A percentile compares a stretch with the other conserved stretches of the same genome.
These are phyloP conservation scores for Heteropelma amictum DNA, from an alignment of 2,888 invertebrate genomes.

Conservation along the genomic window DNA sequence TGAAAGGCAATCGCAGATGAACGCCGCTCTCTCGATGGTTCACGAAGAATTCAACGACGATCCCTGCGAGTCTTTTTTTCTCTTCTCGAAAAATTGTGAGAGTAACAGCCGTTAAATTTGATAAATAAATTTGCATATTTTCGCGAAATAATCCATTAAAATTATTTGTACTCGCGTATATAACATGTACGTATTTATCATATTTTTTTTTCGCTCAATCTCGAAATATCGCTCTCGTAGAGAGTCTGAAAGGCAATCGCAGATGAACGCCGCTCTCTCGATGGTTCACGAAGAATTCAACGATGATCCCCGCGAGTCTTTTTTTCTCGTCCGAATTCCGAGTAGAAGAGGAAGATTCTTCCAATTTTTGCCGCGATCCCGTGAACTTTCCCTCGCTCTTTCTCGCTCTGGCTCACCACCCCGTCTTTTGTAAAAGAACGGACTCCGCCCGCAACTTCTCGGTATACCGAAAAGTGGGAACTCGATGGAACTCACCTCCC, in stretches of 20 bases:
- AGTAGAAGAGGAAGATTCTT: conserved; percentile 37
- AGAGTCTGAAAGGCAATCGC: not conserved
- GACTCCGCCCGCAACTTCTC: conserved; percentile 65
- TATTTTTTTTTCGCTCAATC: too few relatives aligned
- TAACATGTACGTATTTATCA: too few relatives aligned
- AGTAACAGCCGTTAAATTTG: too few relatives aligned
- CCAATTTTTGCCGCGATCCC: conserved; percentile 34
- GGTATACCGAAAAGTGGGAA: conserved; percentile 52
- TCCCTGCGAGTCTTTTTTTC: not conserved
- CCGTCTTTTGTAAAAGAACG: too few relatives aligned
- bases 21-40: not conserved
- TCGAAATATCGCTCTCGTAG: too few relatives aligned
- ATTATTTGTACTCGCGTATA: too few relatives aligned
- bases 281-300: not conserved
- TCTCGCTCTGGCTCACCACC: too few relatives aligned
- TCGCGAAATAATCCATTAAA: too few relatives aligned
- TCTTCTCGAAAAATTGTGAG: too few relatives aligned
- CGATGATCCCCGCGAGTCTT: not conserved
- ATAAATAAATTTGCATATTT: too few relatives aligned
- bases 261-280: not conserved
- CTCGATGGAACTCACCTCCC: conserved; percentile 21
- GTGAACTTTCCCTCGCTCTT: conserved; percentile 4
- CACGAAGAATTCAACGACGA: not conserved
- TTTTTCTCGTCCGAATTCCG: conserved; percentile 17
- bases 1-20: not conserved